Conservation (phyloP, 2,888 invertebrate genomes). For the Tinea semifulvella region DNA sequence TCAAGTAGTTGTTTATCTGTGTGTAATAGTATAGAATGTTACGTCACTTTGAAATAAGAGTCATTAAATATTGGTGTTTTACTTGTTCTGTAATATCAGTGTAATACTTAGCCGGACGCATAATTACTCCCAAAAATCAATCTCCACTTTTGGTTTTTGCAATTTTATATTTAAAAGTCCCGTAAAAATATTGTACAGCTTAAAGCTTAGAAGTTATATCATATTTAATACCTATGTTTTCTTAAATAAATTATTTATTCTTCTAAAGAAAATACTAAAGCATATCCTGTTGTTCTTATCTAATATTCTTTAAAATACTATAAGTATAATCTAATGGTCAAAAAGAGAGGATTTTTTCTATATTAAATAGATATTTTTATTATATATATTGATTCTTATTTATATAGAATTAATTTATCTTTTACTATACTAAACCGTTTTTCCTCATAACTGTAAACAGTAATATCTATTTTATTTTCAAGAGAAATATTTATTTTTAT, state of each 20-base stretch:
- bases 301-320: slow-evolving; percentile 28
- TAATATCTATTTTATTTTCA: neutral
- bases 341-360: slow-evolving; percentile 64
- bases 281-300: slow-evolving; percentile 46
- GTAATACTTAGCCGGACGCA: too few species aligned
- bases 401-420: neutral
- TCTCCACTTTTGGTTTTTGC: slow-evolving; percentile 50
- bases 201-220: slow-evolving; percentile 8
- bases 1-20: too few species aligned
- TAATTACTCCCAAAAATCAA: too few species aligned
- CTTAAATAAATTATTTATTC: slow-evolving; percentile 6
- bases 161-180: neutral
- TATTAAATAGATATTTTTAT: slow-evolving; percentile 32
- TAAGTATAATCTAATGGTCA: slow-evolving; percentile 61
- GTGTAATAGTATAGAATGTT: too few species aligned
- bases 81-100: too few species aligned
- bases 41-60: too few species aligned
- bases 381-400: slow-evolving; percentile 13
- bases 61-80: too few species aligned
- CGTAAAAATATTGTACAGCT: neutral
- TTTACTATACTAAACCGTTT: neutral
- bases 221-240: slow-evolving; percentile 1
- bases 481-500: neutral
- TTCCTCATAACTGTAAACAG: neutral
- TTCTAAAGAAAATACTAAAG: slow-evolving; percentile 27